Percentiles rank a stretch among this genome's conserved stretches.
These are phyloP conservation scores for Microtus pennsylvanicus DNA, from an alignment of 2,113 vertebrate genomes.

Conservation along the genomic window DNA sequence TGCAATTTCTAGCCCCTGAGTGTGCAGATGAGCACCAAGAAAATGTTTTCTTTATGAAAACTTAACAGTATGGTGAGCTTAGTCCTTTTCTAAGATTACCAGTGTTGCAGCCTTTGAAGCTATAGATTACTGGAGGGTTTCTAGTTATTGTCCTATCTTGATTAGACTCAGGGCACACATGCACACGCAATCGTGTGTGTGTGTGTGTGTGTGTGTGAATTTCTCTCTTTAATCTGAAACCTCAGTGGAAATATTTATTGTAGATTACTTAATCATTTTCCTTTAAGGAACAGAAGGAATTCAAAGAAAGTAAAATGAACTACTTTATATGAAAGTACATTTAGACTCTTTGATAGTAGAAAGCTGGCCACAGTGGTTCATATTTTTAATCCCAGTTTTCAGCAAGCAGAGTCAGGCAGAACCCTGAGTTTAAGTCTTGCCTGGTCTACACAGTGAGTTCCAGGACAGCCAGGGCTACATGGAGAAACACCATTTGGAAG, in stretches of 20 bases:
- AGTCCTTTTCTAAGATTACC: not conserved
- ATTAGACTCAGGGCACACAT: rapidly evolving
- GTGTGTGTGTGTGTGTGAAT: not conserved
- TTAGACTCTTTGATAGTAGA: not conserved
- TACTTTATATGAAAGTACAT: not conserved
- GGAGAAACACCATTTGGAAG: not conserved
- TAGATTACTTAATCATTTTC: not conserved
- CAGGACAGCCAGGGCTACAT: not conserved
- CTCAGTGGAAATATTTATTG: not conserved
- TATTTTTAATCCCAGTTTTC: not conserved
- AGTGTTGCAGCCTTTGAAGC: not conserved
- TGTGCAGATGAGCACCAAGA: not conserved
- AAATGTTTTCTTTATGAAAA: not conserved
- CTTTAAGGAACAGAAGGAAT: not conserved
- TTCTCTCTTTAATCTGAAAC: not conserved
- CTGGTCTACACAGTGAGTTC: not conserved
- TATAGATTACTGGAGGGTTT: rapidly evolving
- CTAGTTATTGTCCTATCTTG: not conserved
- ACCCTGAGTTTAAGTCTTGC: not conserved
- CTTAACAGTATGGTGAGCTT: not conserved
- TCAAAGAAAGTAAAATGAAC: not conserved
- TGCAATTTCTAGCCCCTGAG: not conserved
- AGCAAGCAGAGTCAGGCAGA: not conserved
- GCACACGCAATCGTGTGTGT: no score
- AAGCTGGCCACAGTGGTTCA: not conserved